These are phyloP conservation scores for Limonius californicus DNA, from an alignment of 1,140 invertebrate species.

Conservation along the genomic window DNA sequence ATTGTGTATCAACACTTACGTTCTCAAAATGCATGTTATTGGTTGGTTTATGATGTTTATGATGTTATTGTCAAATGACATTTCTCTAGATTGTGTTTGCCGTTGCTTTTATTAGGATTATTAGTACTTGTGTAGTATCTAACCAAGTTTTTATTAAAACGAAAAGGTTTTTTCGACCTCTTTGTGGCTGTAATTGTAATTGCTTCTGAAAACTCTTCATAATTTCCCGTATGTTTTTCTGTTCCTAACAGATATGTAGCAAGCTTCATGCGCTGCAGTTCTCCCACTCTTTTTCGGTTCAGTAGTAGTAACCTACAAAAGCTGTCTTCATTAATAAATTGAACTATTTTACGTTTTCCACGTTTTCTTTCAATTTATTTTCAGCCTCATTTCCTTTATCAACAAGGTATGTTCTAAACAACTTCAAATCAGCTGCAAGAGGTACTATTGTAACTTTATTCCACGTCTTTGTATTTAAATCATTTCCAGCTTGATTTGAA, in stretches of 20 bases:
- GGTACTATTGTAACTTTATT: slow-evolving; percentile 32
- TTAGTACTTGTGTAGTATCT: too few species aligned
- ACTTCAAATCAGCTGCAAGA: slow-evolving; percentile 29
- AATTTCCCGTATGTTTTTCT: neutral
- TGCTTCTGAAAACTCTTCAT: neutral
- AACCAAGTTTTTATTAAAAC: too few species aligned
- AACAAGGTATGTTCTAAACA: too few species aligned
- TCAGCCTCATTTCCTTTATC: slow-evolving; percentile 16
- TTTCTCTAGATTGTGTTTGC: too few species aligned
- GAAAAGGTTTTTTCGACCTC: too few species aligned
- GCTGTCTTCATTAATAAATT: slow-evolving; percentile 26
- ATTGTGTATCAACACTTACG: too few species aligned
- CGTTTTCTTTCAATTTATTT: slow-evolving; percentile 17
- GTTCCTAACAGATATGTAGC: neutral
- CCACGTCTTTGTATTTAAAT: slow-evolving; percentile 32
- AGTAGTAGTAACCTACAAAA: slow-evolving; percentile 29
- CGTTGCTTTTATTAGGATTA: too few species aligned
- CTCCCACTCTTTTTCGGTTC: slow-evolving; percentile 19
- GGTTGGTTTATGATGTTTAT: too few species aligned
- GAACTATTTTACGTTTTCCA: neutral
- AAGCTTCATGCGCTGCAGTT: neutral
- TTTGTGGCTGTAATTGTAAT: too few species aligned
- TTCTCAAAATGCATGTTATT: too few species aligned
- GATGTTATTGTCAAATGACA: too few species aligned
- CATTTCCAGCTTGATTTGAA: slow-evolving; percentile 32